Base-by-base conservation (phyloP, 1,140 invertebrate genomes). In the Dreissena polymorpha region DNA sequence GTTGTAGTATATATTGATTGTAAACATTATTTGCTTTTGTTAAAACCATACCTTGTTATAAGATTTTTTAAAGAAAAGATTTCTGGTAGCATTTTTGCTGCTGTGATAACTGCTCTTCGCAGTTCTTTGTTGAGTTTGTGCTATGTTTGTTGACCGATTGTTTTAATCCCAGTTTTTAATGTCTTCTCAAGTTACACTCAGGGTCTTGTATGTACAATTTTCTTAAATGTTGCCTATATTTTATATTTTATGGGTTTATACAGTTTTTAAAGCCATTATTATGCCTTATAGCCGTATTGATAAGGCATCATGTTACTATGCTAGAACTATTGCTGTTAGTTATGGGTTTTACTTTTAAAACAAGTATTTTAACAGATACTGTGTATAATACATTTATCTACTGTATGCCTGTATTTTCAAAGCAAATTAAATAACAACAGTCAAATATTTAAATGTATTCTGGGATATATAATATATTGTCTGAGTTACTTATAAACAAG, bases 131-230 rank as follows among this genome's bases (percentile, higher is more conserved):
- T 80, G 76, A 78, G 53, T 23, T 65, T 67, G 63, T 78, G 49
- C 51, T 80, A 63, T 53, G 67, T n/a, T 51, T 39, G 73, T 82
- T 81, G 68, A 25, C 79, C 63, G 16, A 57, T 50, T 72, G n/a
- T 53, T 53, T 39, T 50, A 21, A 72, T n/a, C 27, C n/a, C 70
- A n/a, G 18, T 49, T 53, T 77, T 78, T 71, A 50, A 73, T 55
- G 16, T 55, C 64, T 29, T 70, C 78, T 80, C 78, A 80, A 72
- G 78, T 80, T 80, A 63, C 72, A 69, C 78, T 80, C 78, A 80
- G 78, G 78, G 69, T 71, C 39, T n/a, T 63, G 60, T 63, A 63
- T n/a, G 23, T n/a, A 25, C 10, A 5, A n/a, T 27, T 21, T 16
- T 68, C 16, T 18, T 68, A 68, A 60, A 60, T 18, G 57, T 23